Conservation (phyloP, 2,888 invertebrate genomes). For the Horisme vitalbata region DNA sequence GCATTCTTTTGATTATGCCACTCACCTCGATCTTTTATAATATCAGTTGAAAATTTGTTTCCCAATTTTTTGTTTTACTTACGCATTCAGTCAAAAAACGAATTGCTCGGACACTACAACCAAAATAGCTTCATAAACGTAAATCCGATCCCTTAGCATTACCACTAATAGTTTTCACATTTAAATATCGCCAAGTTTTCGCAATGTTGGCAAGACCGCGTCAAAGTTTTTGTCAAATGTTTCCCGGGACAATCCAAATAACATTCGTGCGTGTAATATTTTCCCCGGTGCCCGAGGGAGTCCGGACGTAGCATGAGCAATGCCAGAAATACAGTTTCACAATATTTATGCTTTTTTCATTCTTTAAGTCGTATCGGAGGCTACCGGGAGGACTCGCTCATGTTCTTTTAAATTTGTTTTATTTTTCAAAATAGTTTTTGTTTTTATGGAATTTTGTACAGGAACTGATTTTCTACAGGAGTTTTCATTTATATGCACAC, state of each 20-base stretch:
- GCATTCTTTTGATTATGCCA: too few species aligned
- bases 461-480: too few species aligned
- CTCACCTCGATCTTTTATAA: too few species aligned
- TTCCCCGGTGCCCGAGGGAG: conserved; percentile 42
- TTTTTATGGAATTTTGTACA: too few species aligned
- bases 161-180: conserved; percentile 24
- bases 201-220: conserved; percentile 27
- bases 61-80: too few species aligned
- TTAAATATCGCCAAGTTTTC: conserved; percentile 21
- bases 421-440: too few species aligned
- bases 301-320: conserved; percentile 12
- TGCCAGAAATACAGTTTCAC: conserved; percentile 5
- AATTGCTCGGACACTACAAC: neutral
- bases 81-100: too few species aligned
- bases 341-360: neutral
- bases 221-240: conserved; percentile 62
- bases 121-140: conserved; percentile 5
- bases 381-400: too few species aligned
- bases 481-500: too few species aligned
- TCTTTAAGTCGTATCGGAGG: too few species aligned
- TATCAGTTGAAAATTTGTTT: too few species aligned
- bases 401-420: too few species aligned
- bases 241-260: conserved; percentile 57
- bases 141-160: conserved; percentile 9
- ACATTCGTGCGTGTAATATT: conserved; percentile 61